These are phyloP conservation scores for Mormyrus iriodes DNA, from an alignment of 2,113 vertebrate species.

Conservation along the genomic window DNA sequence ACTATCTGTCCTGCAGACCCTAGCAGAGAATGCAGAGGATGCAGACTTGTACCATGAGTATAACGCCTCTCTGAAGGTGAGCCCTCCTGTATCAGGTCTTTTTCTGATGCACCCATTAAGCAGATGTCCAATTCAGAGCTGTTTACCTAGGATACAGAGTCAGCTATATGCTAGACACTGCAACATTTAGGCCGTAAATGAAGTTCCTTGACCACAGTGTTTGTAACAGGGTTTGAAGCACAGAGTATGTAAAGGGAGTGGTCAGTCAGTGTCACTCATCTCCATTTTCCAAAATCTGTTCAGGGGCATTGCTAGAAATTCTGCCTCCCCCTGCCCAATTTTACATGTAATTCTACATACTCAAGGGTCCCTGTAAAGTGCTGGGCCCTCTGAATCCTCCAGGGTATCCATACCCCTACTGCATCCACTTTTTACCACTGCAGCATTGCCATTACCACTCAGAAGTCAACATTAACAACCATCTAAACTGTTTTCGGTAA, in stretches of 20 bases:
- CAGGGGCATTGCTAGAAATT: background rate
- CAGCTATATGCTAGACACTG: background rate
- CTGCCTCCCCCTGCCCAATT: background rate
- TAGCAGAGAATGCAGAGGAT: conserved; percentile 89
- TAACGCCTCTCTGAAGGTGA: conserved; percentile 79
- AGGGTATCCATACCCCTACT: background rate
- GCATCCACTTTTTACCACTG: background rate
- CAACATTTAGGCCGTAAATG: background rate
- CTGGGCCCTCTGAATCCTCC: background rate
- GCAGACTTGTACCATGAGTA: conserved; percentile 87
- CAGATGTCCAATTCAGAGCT: background rate
- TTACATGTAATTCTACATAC: background rate
- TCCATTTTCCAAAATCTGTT: background rate
- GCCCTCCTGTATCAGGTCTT: conserved; percentile 12
- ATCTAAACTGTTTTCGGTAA: background rate
- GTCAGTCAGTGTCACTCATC: background rate
- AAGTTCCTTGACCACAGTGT: background rate
- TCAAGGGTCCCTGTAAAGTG: background rate
- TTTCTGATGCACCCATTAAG: background rate
- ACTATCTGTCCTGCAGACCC: conserved; percentile 54
- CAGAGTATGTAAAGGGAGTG: background rate
- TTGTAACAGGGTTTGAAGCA: background rate
- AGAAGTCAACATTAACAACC: background rate
- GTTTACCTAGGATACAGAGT: background rate
- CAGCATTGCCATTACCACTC: too few species aligned